These are phyloP conservation scores for Sicus ferrugineus DNA, from an alignment of 2,888 invertebrate species.

Conservation along the genomic window DNA sequence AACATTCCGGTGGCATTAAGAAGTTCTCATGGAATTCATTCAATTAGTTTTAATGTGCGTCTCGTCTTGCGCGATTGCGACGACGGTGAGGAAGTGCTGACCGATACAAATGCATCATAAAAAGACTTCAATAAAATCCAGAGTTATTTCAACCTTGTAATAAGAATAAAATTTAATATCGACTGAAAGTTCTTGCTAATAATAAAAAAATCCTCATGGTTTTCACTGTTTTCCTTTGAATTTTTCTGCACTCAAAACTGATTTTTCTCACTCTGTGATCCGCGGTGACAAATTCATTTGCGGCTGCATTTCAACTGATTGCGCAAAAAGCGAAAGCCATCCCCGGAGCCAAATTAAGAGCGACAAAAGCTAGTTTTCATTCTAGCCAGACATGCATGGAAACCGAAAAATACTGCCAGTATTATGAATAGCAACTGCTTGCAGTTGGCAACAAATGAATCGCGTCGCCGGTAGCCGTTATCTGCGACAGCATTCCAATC, in stretches of 20 bases:
- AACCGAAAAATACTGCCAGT: no score
- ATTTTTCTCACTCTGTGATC: neutral
- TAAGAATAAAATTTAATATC: neutral
- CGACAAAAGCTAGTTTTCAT: neutral
- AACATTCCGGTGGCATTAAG: conserved; percentile 11
- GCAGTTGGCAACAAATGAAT: no score
- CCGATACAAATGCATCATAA: neutral
- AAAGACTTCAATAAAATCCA: neutral
- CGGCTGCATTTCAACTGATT: neutral
- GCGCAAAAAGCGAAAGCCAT: neutral
- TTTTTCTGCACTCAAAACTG: neutral
- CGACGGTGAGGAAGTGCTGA: neutral
- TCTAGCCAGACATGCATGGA: neutral
- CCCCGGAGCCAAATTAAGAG: neutral
- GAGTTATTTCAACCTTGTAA: neutral
- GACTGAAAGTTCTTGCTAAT: neutral
- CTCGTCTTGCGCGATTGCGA: neutral
- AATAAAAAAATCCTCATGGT: no score
- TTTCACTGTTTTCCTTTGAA: neutral
- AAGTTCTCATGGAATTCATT: conserved; percentile 50
- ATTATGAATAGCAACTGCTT: no score
- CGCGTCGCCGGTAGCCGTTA: no score
- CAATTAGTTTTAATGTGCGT: conserved; percentile 54
- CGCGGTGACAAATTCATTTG: conserved; percentile 6
- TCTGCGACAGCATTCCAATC: no score